Conservation (phyloP, 2,113 vertebrate genomes). For the Percina caprodes region DNA sequence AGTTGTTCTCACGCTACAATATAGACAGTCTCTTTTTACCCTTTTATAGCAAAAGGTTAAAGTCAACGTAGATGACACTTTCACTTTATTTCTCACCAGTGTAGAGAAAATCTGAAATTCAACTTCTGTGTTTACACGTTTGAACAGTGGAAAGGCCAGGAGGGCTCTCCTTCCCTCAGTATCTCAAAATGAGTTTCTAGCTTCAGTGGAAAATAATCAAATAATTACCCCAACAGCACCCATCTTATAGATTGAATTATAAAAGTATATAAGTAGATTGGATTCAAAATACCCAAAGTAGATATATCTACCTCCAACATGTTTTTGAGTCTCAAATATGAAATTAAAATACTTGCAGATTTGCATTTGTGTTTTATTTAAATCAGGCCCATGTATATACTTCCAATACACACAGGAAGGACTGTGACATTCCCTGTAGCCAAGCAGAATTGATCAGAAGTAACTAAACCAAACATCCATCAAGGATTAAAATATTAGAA, state of each 20-base stretch:
- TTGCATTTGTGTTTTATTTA: slow-evolving; percentile 3
- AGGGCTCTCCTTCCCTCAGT: not conserved
- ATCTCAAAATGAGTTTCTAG: slow-evolving; percentile 20
- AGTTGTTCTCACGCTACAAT: not conserved
- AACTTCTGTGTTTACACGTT: not conserved
- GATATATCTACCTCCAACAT: slow-evolving; percentile 21
- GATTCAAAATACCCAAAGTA: not conserved
- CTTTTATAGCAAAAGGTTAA: not conserved
- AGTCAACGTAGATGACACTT: not conserved
- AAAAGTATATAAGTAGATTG: slow-evolving; percentile 26
- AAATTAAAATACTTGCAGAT: slow-evolving; percentile 1
- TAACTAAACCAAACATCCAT: not conserved
- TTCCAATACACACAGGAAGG: not conserved
- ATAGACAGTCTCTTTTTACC: not conserved
- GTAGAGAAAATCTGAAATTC: not conserved
- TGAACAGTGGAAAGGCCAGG: not conserved
- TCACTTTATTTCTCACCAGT: not conserved
- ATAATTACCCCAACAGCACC: slow-evolving; percentile 9
- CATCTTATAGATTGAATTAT: slow-evolving; percentile 13
- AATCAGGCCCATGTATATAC: not conserved
- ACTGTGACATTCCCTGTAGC: not conserved
- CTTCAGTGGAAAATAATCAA: slow-evolving; percentile 7
- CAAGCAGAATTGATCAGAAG: not conserved
- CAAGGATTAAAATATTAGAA: not conserved
- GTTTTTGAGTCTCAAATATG: slow-evolving; percentile 17